A percentile compares a stretch with the other conserved stretches of the same genome.
Evolutionary conservation across 2,113 vertebrate genomes (phyloP).

Genomic region (Clinocottus analis): DNA sequence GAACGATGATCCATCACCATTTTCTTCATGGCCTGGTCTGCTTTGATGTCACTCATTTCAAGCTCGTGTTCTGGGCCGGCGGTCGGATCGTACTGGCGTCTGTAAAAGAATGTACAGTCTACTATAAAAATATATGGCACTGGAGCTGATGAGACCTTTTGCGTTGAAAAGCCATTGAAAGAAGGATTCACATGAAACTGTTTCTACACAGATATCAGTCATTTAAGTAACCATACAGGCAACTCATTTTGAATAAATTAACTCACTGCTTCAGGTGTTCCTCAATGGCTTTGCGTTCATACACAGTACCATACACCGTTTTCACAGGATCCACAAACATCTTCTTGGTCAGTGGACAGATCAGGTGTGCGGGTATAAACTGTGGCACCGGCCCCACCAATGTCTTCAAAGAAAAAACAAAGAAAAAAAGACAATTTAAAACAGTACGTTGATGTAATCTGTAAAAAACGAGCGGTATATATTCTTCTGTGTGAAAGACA

Average conservation of each 20-base stretch:
- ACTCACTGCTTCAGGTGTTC: slow-evolving; percentile 67
- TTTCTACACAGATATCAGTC: neutral
- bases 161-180: neutral
- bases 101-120: neutral
- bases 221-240: neutral
- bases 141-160: neutral
- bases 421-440: neutral
- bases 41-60: slow-evolving; percentile 30
- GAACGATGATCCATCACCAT: slow-evolving; percentile 53
- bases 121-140: neutral
- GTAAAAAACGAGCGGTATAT: neutral
- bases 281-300: slow-evolving; percentile 75
- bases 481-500: neutral
- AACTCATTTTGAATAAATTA: neutral
- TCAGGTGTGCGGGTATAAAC: slow-evolving; percentile 54
- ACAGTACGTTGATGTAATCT: neutral
- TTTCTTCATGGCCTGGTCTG: slow-evolving; percentile 59
- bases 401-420: slow-evolving; percentile 42
- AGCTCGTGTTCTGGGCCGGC: slow-evolving; percentile 39
- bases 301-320: slow-evolving; percentile 53
- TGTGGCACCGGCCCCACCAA: slow-evolving; percentile 37
- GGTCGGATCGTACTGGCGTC: slow-evolving; percentile 49
- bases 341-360: slow-evolving; percentile 70
- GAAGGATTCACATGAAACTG: neutral
- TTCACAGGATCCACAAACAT: slow-evolving; percentile 77